Evolutionary conservation across 1,140 invertebrate species (phyloP), one percentile per base, ranked within the genome.

Genomic region (Aphelenchoides besseyi): DNA sequence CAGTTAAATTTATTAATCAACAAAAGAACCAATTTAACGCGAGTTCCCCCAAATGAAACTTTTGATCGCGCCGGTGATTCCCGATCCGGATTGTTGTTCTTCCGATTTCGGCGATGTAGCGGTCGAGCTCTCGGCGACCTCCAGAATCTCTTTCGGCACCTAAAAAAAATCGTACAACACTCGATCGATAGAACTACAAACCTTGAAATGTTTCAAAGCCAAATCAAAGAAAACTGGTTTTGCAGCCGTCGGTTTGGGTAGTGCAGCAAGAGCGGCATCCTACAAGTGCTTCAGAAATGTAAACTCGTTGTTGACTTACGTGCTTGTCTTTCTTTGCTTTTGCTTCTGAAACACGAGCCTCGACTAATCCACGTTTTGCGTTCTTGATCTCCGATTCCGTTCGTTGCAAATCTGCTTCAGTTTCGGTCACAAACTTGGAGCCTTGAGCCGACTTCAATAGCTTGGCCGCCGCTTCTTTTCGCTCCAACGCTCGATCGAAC

Each of bases 171-270:
- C n/a, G n/a, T n/a, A 23, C 41, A 48, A 48, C 41, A 48, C 41
- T 16, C 41, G 41, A 48, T 12, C 23, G 41, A 48, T n/a, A n/a
- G n/a, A n/a, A 23, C 12, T 16, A 48, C 41, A 23, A 16, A 66
- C 66, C 48, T 26, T 68, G 41, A 68, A 28, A 32, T 63, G 57
- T 16, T 64, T n/a, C 12, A 64, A n/a, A 26, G 66, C 66, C 53
- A 68, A 63, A 63, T 68, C 66, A 29, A 68, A 68, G 66, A 68
- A 68, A 9, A 63, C n/a, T 18, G 66, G 66, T 32, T 68, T 68
- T 16, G 66, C 48, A 8, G 66, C 57, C 57, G 33, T 63, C 12
- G 57, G 48, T 53, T 66, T 33, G 41, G 63, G 32, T 29, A 61
- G 2, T 36, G 59, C n/a, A 2, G n/a, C n/a, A 1, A 36, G 16